These are phyloP conservation scores for Acromyrmex echinatior DNA, from an alignment of 1,140 invertebrate genomes.

Conservation along the genomic window DNA sequence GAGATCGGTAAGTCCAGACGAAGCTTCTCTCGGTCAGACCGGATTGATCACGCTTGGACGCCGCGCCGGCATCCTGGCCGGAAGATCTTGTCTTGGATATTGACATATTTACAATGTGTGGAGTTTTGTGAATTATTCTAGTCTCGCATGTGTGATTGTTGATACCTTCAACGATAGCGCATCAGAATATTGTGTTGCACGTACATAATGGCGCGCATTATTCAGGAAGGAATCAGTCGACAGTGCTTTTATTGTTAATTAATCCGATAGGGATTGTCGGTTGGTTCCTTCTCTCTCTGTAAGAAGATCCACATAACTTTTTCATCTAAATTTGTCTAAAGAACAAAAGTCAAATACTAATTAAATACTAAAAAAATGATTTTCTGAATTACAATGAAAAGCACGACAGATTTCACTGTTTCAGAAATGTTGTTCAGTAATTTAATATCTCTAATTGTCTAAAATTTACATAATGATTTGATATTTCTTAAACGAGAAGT, in stretches of 20 bases:
- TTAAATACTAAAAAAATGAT: background rate
- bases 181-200: conserved; percentile 43
- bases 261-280: background rate
- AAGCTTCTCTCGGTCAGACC: conserved; percentile 49
- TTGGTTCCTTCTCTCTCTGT: conserved; percentile 21
- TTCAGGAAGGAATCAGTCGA: conserved; percentile 36
- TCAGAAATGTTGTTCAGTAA: background rate
- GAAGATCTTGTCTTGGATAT: conserved; percentile 55
- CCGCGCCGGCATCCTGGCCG: conserved; percentile 39
- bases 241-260: conserved; percentile 6
- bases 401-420: background rate
- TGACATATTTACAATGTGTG: conserved; percentile 59
- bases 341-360: background rate
- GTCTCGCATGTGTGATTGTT: conserved; percentile 51
- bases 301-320: conserved; percentile 34
- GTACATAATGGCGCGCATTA: conserved; percentile 27
- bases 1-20: conserved; percentile 24
- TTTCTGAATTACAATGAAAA: background rate
- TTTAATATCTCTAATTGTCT: background rate
- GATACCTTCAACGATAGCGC: conserved; percentile 48
- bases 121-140: conserved; percentile 57
- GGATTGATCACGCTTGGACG: conserved; percentile 46
- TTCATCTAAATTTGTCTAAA: conserved; percentile 1
- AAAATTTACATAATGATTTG: background rate
- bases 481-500: conserved; percentile 25